Evolutionary conservation across 2,113 vertebrate genomes (phyloP).

Genomic region (Cephalopholis sonnerati): DNA sequence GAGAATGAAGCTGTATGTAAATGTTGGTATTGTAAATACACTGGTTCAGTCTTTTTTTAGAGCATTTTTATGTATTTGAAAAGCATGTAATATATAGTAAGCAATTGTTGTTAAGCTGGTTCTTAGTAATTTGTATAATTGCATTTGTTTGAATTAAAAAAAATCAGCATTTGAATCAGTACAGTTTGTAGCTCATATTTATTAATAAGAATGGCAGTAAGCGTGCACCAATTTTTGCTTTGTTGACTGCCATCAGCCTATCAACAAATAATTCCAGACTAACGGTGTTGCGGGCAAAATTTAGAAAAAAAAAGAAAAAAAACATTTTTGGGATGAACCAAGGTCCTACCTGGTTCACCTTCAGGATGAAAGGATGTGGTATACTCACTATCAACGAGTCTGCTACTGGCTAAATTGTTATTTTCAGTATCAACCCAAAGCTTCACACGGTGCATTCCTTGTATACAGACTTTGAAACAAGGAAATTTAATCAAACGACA

Average conservation of each 20-base stretch:
- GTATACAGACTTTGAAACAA: not conserved
- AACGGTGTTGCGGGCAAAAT: no score
- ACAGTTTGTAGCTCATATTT: not conserved
- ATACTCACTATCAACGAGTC: no score
- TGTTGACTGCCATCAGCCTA: no score
- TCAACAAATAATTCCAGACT: no score
- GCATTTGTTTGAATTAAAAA: conserved; percentile 84
- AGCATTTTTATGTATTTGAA: conserved; percentile 85
- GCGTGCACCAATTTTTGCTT: no score
- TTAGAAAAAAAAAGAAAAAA: no score
- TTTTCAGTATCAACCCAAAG: no score
- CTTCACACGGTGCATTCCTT: no score
- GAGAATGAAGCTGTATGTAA: conserved; percentile 83
- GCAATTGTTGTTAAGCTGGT: conserved; percentile 94
- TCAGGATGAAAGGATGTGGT: no score
- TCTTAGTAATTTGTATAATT: conserved; percentile 96
- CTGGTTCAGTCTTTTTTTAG: conserved; percentile 85
- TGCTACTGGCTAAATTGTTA: no score
- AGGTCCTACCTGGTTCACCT: no score
- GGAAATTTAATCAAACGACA: not conserved
- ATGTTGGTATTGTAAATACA: conserved; percentile 94
- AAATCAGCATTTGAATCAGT: conserved; percentile 50
- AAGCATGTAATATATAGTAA: conserved; percentile 97
- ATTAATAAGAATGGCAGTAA: not conserved
- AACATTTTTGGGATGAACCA: no score